Conservation (phyloP, 2,888 invertebrate species). For the Ditylenchus weischeri region DNA sequence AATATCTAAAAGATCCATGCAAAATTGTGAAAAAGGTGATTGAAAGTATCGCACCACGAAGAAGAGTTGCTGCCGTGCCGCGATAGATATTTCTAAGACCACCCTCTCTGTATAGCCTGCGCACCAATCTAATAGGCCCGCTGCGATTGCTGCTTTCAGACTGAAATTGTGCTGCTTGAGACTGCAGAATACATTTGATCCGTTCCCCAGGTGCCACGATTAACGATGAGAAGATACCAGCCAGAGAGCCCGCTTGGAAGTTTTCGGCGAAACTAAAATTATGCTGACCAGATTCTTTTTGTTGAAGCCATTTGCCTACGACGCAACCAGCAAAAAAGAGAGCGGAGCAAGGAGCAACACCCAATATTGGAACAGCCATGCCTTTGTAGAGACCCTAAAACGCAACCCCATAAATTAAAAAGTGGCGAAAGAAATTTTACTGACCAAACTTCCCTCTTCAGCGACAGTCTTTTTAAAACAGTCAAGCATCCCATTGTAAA, state of each 20-base stretch:
- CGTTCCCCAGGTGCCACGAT: slow-evolving; percentile 98
- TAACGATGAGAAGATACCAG: slow-evolving; percentile 90
- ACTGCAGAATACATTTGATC: slow-evolving; percentile 84
- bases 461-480: slow-evolving; percentile 84
- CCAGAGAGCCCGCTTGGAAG: slow-evolving; percentile 89
- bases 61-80: slow-evolving; percentile 79
- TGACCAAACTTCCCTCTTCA: slow-evolving; percentile 69
- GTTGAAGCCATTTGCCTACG: slow-evolving; percentile 82
- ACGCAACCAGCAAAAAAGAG: slow-evolving; percentile 95
- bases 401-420: slow-evolving; percentile 10
- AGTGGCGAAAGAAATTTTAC: background rate
- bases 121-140: slow-evolving; percentile 86
- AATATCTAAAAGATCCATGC: slow-evolving; percentile 69
- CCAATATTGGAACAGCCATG: slow-evolving; percentile 86
- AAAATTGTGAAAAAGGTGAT: too few species aligned
- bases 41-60: too few species aligned
- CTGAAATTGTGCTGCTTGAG: slow-evolving; percentile 47
- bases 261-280: slow-evolving; percentile 69
- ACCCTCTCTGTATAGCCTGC: slow-evolving; percentile 81
- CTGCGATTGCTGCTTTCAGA: slow-evolving; percentile 68
- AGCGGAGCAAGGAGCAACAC: slow-evolving; percentile 96
- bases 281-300: slow-evolving; percentile 66
- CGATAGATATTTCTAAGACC: slow-evolving; percentile 89
- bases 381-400: slow-evolving; percentile 65
- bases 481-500: slow-evolving; percentile 83